Evolutionary conservation across 2,888 invertebrate species (phyloP).

Genomic region (Pterostichus niger): DNA sequence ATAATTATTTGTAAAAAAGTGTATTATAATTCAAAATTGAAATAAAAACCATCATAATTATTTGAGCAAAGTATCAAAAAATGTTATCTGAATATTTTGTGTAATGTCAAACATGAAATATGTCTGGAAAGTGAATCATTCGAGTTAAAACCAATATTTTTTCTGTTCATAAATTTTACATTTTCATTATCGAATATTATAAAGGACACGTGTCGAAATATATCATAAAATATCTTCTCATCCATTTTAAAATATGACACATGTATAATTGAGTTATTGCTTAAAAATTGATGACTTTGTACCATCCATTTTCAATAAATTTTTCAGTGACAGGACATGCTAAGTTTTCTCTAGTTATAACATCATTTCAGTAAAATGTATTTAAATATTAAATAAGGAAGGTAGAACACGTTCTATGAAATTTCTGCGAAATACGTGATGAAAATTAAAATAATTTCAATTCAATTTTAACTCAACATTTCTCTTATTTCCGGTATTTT

Average conservation of each 20-base stretch:
- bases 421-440: slow-evolving; percentile 46
- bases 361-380: slow-evolving; percentile 39
- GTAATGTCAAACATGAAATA: slow-evolving; percentile 38
- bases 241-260: slow-evolving; percentile 55
- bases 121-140: slow-evolving; percentile 17
- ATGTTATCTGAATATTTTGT: slow-evolving; percentile 9
- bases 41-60: not conserved
- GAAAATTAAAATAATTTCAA: slow-evolving; percentile 50
- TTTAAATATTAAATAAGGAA: slow-evolving; percentile 46
- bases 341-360: slow-evolving; percentile 41
- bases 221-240: slow-evolving; percentile 50
- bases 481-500: not conserved
- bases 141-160: slow-evolving; percentile 37
- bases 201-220: slow-evolving; percentile 52
- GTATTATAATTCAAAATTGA: no score
- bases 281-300: slow-evolving; percentile 53
- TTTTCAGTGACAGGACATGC: slow-evolving; percentile 41
- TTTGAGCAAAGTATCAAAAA: not conserved
- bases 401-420: slow-evolving; percentile 43
- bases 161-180: slow-evolving; percentile 50
- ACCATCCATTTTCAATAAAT: slow-evolving; percentile 51
- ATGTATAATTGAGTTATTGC: slow-evolving; percentile 49
- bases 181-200: slow-evolving; percentile 52
- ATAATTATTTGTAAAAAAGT: no score
- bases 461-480: slow-evolving; percentile 16